Conservation (phyloP, 1,140 invertebrate species). For the Propsilocerus akamusi region DNA sequence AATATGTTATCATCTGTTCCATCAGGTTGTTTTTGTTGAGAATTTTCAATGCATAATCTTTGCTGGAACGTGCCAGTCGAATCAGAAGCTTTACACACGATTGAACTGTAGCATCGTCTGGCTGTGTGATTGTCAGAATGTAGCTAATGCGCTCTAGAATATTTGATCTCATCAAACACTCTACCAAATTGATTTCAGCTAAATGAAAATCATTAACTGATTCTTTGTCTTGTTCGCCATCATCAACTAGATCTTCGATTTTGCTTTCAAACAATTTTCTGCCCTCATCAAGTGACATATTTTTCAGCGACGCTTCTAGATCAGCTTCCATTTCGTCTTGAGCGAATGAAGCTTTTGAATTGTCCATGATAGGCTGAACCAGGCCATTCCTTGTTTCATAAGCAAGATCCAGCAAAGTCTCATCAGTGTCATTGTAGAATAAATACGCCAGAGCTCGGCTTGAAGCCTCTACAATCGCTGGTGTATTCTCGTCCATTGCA, state of each 20-base stretch:
- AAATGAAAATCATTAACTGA: slow-evolving; percentile 70
- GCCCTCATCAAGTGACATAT: background rate
- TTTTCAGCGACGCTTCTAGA: slow-evolving; percentile 9
- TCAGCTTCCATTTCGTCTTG: slow-evolving; percentile 12
- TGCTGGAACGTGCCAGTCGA: slow-evolving; percentile 43
- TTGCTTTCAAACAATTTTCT: background rate
- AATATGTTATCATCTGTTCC: slow-evolving; percentile 32
- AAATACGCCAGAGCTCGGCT: slow-evolving; percentile 53
- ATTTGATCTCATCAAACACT: slow-evolving; percentile 54
- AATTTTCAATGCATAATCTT: slow-evolving; percentile 35
- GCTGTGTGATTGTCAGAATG: slow-evolving; percentile 41
- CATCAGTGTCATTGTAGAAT: slow-evolving; percentile 55
- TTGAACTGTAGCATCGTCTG: slow-evolving; percentile 39
- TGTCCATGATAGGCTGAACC: slow-evolving; percentile 37
- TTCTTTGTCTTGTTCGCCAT: slow-evolving; percentile 38
- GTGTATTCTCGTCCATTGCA: slow-evolving; percentile 66
- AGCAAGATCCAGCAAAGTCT: slow-evolving; percentile 41
- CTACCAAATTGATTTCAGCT: slow-evolving; percentile 52
- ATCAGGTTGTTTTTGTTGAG: slow-evolving; percentile 34
- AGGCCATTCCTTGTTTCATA: slow-evolving; percentile 44
- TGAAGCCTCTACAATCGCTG: slow-evolving; percentile 47
- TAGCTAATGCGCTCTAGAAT: slow-evolving; percentile 54
- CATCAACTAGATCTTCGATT: slow-evolving; percentile 18
- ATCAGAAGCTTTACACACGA: slow-evolving; percentile 50
- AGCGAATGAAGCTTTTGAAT: slow-evolving; percentile 14